Conservation (phyloP, 2,113 vertebrate species). For the Python bivittatus region DNA sequence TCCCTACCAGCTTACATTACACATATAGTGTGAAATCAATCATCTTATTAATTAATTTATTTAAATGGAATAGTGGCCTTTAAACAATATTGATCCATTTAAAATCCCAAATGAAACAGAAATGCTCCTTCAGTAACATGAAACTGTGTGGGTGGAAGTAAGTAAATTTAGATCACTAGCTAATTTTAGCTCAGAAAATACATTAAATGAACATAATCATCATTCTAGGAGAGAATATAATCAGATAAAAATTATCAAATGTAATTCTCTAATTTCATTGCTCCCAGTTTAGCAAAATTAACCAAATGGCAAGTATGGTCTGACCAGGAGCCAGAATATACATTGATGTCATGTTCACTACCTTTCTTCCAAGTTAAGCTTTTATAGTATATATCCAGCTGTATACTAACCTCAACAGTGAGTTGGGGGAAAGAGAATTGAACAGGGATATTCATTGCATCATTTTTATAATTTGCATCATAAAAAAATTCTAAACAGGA, state of each 20-base stretch:
- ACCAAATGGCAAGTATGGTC: not conserved
- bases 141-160: conserved; percentile 8
- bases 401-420: not conserved
- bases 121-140: not conserved
- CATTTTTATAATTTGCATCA: too few relatives aligned
- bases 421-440: not conserved
- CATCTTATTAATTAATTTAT: not conserved
- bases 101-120: conserved; percentile 5
- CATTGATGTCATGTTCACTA: not conserved
- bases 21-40: not conserved
- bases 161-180: conserved; percentile 15
- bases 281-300: not conserved
- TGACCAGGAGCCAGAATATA: not conserved
- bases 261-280: not conserved
- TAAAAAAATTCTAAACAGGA: not conserved
- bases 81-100: not conserved
- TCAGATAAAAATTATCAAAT: not conserved
- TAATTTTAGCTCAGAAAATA: conserved; percentile 19
- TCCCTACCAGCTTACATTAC: not conserved
- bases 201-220: not conserved
- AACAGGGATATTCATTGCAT: not conserved
- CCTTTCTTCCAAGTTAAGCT: not conserved
- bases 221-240: not conserved
- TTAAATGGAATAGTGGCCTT: not conserved
- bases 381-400: not conserved